Conservation (phyloP, 2,113 vertebrate species). For the Gymnarchus niloticus region DNA sequence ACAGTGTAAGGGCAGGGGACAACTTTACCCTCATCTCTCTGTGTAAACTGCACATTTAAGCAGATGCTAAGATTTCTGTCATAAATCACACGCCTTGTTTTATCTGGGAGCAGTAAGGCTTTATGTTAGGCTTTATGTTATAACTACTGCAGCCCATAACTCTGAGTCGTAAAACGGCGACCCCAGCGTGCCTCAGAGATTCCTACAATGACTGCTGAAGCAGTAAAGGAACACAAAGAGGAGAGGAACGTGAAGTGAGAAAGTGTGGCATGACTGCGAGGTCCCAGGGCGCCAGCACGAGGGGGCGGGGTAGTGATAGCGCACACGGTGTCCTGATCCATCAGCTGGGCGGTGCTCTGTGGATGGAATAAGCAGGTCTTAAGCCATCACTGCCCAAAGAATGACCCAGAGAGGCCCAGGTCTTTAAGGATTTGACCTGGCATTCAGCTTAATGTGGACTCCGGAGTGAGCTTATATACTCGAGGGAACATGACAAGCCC, state of each 20-base stretch:
- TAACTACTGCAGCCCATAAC: constrained; percentile 48
- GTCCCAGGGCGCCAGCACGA: no score
- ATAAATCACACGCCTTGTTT: constrained; percentile 56
- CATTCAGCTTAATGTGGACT: background rate
- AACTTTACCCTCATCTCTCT: constrained; percentile 43
- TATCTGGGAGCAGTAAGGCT: constrained; percentile 44
- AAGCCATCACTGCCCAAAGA: background rate
- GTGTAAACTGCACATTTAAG: constrained; percentile 48
- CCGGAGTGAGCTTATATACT: background rate
- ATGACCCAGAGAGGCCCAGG: background rate
- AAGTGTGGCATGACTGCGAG: background rate
- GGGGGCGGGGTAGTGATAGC: background rate
- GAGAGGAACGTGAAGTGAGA: background rate
- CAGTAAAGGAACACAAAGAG: background rate
- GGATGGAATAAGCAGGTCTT: background rate
- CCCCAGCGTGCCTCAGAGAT: constrained; percentile 41
- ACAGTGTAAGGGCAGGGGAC: constrained; percentile 31
- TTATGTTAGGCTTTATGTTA: constrained; percentile 44
- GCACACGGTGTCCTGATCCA: background rate
- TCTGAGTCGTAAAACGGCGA: constrained; percentile 48
- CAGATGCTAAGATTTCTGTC: constrained; percentile 50
- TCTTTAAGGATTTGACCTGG: background rate
- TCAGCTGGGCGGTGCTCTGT: background rate
- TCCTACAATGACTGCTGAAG: constrained; percentile 27
- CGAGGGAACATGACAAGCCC: background rate